These are phyloP conservation scores for Anolis sagrei DNA, from an alignment of 2,113 vertebrate species.

Conservation along the genomic window DNA sequence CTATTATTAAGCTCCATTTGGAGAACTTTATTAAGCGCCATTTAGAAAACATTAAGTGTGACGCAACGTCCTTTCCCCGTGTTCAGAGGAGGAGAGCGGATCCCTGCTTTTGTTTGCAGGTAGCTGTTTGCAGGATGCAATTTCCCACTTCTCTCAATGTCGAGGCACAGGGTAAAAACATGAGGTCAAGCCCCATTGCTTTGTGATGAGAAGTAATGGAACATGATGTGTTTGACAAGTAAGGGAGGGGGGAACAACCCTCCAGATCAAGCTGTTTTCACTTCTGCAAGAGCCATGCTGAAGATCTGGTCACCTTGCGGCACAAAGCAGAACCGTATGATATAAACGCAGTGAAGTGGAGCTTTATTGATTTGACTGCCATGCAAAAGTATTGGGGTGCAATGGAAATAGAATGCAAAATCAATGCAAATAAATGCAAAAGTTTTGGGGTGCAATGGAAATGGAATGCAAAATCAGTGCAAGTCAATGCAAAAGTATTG, in stretches of 20 bases:
- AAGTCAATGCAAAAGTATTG: too few species aligned
- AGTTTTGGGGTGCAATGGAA: too few species aligned
- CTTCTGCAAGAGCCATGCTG: constrained; percentile 34
- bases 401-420: too few species aligned
- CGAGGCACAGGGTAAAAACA: background rate
- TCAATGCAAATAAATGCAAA: too few species aligned
- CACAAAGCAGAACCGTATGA: constrained; percentile 26
- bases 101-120: constrained; percentile 28
- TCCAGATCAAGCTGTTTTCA: constrained; percentile 52
- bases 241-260: background rate
- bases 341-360: constrained; percentile 47
- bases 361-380: constrained; percentile 52
- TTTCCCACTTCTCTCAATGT: background rate
- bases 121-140: background rate
- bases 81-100: constrained; percentile 28
- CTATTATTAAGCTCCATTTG: constrained; percentile 29
- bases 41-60: background rate
- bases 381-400: too few species aligned
- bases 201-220: constrained; percentile 33
- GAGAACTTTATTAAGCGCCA: constrained; percentile 22
- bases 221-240: constrained; percentile 30
- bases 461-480: too few species aligned
- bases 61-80: background rate
- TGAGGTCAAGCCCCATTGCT: background rate
- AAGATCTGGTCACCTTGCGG: constrained; percentile 44